Conservation (phyloP, 2,113 vertebrate species). For the Okapia johnstoni region DNA sequence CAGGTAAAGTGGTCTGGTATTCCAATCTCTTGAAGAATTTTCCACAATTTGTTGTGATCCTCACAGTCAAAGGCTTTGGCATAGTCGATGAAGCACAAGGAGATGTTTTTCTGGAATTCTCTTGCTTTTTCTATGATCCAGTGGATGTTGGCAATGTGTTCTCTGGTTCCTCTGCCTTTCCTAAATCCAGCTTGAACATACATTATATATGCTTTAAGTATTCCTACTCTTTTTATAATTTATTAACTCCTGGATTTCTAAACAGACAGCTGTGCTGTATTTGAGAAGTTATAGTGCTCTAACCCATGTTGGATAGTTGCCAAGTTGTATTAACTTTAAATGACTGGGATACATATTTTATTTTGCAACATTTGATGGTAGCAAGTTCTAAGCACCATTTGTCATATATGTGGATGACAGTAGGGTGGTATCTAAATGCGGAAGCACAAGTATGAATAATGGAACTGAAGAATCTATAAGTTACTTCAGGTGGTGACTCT, state of each 20-base stretch:
- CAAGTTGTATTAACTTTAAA: background rate
- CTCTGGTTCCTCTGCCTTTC: background rate
- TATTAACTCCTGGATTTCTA: slow-evolving; percentile 12
- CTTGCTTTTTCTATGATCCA: background rate
- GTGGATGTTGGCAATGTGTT: background rate
- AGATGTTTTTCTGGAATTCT: background rate
- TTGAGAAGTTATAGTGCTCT: background rate
- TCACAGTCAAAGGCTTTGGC: background rate
- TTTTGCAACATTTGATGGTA: slow-evolving; percentile 41
- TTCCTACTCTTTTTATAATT: background rate
- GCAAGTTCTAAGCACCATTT: slow-evolving; percentile 45
- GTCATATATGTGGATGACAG: slow-evolving; percentile 49
- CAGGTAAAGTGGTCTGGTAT: background rate
- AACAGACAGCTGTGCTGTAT: background rate
- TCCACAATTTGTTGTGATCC: background rate
- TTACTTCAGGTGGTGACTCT: slow-evolving; percentile 50
- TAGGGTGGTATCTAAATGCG: slow-evolving; percentile 14
- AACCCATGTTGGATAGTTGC: background rate
- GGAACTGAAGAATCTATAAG: slow-evolving; percentile 63
- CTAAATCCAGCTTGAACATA: background rate
- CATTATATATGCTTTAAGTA: background rate
- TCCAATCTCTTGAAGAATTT: background rate
- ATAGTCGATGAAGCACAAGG: background rate
- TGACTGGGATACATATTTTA: slow-evolving; percentile 18
- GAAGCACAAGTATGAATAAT: slow-evolving; percentile 43